phyloP scores from a whole-genome alignment of 2,113 vertebrate genomes.

The Arothron firmamentum region DNA sequence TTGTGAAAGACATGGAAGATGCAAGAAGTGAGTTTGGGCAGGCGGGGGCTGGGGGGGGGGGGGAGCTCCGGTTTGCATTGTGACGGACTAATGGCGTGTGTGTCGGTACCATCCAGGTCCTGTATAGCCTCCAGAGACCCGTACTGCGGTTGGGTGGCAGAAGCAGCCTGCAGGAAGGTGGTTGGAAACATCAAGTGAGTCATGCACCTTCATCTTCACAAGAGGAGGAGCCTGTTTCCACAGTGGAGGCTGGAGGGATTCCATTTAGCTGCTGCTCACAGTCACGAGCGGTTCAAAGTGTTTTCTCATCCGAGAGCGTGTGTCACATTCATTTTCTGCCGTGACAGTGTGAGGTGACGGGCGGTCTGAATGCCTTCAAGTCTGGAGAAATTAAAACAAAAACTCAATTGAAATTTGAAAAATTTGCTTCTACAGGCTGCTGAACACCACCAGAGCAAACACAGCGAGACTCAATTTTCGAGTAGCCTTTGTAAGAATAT shows the following conservation, averaged over 20 bases:
- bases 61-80: neutral
- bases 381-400: neutral
- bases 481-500: slow-evolving; percentile 9
- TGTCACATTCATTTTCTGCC: neutral
- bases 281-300: no score
- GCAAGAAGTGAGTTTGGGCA: slow-evolving; percentile 84
- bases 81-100: slow-evolving; percentile 18
- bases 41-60: neutral
- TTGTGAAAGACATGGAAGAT: slow-evolving; percentile 87
- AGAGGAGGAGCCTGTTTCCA: neutral
- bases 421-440: neutral
- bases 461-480: no score
- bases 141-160: slow-evolving; percentile 93
- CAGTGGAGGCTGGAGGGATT: neutral
- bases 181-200: slow-evolving; percentile 83
- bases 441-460: no score
- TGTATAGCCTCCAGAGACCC: slow-evolving; percentile 97
- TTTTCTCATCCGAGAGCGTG: no score
- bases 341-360: no score
- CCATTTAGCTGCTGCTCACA: neutral
- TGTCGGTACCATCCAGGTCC: slow-evolving; percentile 75
- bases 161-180: slow-evolving; percentile 84
- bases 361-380: no score
- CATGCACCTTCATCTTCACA: neutral
- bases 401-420: neutral